Base-by-base conservation (phyloP, 2,113 vertebrate species). In the Gambusia holbrooki region DNA sequence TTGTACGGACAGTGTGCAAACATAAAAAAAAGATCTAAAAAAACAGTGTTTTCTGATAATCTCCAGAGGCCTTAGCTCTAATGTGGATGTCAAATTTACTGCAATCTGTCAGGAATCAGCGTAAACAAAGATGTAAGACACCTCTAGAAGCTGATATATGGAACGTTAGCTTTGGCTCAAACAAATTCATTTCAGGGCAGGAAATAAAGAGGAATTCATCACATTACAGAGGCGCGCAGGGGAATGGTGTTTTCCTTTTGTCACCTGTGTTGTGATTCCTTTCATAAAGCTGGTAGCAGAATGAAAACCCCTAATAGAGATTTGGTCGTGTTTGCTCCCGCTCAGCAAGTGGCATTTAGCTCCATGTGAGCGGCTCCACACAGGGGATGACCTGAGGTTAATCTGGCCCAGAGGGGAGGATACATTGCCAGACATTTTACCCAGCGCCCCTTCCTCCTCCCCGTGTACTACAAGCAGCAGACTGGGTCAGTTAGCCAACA, bases 371-470 rank as follows among this genome's bases (percentile, higher is more conserved):
- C 87, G 79, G 87, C 88, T 86, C 85, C 84, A 85, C 80, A 87
- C 58, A 75, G 90, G 86, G 83, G 85, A 85, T 90, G 91, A 93
- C 90, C 93, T 83, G 71, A 82, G 93, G 92, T 94, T 94, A 94
- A 94, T 93, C 91, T 91, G 89, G 83, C 92, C 93, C 90, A 89
- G 90, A 90, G 92, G 90, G 92, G 88, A 89, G 81, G 77, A 86
- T 86, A 77, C 73, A 51, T 86, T 86, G 89, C 85, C 87, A 90
- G 82, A 86, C 69, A 83, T 73, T 81, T 30, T 80, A 84, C 81
- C 68, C 9, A 65, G 62, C 45, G 81, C 69, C 74, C 76, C 67
- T 64, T 78, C 63, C 63, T 54, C 79, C 61, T 83, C 37, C 42
- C 73, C 62, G 74, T 80, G 73, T 71, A 67, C 65, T 45, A 87